Evolutionary conservation across 2,888 invertebrate genomes (phyloP).

Genomic region (Stenurella melanura): DNA sequence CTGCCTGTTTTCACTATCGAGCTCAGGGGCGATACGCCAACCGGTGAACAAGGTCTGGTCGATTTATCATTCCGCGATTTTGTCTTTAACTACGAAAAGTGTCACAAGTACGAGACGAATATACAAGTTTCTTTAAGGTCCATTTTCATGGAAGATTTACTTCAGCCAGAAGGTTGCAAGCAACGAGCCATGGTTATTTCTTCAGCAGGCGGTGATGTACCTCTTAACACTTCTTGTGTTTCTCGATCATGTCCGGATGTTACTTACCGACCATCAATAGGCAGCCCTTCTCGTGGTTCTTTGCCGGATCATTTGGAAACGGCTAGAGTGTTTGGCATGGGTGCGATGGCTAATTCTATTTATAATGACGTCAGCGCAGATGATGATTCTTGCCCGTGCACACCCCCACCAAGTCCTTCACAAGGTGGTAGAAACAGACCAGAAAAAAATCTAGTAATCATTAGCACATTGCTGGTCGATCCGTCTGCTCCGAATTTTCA

Average conservation of each 20-base stretch:
- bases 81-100: slow-evolving; percentile 82
- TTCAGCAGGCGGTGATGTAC: slow-evolving; percentile 68
- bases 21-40: slow-evolving; percentile 81
- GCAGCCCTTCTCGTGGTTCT: slow-evolving; percentile 71
- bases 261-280: slow-evolving; percentile 64
- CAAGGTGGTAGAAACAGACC: slow-evolving; percentile 71
- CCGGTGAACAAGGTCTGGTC: slow-evolving; percentile 86
- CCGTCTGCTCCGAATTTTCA: slow-evolving; percentile 80
- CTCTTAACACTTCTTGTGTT: slow-evolving; percentile 75
- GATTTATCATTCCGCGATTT: slow-evolving; percentile 91
- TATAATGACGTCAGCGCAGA: slow-evolving; percentile 30
- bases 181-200: slow-evolving; percentile 90
- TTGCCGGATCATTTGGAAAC: slow-evolving; percentile 79
- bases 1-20: slow-evolving; percentile 85
- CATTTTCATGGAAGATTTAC: slow-evolving; percentile 92
- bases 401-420: slow-evolving; percentile 82
- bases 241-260: slow-evolving; percentile 91
- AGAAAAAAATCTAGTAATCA: slow-evolving; percentile 83
- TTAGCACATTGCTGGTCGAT: slow-evolving; percentile 81
- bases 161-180: slow-evolving; percentile 81
- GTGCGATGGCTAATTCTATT: slow-evolving; percentile 39
- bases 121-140: slow-evolving; percentile 89
- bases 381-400: slow-evolving; percentile 57
- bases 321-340: slow-evolving; percentile 72
- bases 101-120: slow-evolving; percentile 81